Conservation (phyloP, 2,888 invertebrate species). For the Cosmorhoe ocellata region DNA sequence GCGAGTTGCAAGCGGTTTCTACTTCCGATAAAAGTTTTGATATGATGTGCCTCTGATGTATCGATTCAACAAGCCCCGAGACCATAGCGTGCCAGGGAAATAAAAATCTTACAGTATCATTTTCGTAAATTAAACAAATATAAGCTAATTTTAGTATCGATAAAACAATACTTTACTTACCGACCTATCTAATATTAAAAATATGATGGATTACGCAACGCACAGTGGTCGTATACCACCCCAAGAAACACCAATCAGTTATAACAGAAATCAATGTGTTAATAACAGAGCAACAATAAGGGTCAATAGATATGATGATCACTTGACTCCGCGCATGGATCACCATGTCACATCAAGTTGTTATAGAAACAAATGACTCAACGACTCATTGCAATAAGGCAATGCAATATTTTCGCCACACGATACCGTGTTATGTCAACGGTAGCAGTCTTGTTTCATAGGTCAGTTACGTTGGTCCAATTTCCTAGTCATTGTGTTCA, state of each 20-base stretch:
- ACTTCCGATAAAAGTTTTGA: slow-evolving; percentile 34
- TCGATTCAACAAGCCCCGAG: slow-evolving; percentile 28
- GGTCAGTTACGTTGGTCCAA: slow-evolving; percentile 12
- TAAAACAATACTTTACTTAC: no score
- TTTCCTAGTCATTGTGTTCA: slow-evolving; percentile 22
- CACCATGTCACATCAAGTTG: background rate
- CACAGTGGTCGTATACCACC: no score
- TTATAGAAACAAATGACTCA: slow-evolving; percentile 3
- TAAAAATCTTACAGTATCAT: background rate
- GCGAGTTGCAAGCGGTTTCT: slow-evolving; percentile 41
- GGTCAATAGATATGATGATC: slow-evolving; percentile 1
- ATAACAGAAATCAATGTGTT: no score
- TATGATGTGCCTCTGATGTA: slow-evolving; percentile 22
- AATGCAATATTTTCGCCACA: background rate
- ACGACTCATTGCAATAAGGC: slow-evolving; percentile 8
- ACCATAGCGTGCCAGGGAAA: slow-evolving; percentile 2
- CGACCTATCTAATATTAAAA: no score
- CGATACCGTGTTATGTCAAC: slow-evolving; percentile 1
- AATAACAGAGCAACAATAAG: background rate
- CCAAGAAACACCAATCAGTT: no score
- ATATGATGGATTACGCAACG: no score
- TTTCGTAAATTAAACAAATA: no score
- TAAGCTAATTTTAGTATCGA: no score
- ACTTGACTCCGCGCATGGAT: background rate
- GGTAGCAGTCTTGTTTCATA: slow-evolving; percentile 9